Percentiles rank a stretch among this genome's conserved stretches.
Conservation (phyloP, 2,797 vertebrate species). For the Onychomys leucogaster region DNA sequence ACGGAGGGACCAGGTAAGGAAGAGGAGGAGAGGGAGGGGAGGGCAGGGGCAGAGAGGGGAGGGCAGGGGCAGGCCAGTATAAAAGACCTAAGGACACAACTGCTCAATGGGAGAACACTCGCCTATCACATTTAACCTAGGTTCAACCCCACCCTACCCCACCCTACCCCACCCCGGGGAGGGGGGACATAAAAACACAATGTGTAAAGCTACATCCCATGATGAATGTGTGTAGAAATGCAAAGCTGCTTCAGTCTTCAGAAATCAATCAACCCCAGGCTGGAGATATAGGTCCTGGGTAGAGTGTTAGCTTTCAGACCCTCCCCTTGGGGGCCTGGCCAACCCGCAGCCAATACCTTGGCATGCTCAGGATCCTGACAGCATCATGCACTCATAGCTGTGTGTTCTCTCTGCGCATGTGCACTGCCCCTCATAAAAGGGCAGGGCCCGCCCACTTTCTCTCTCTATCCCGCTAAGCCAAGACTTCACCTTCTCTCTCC, state of each 20-base stretch:
- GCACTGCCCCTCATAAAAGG: too few relatives aligned
- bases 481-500: too few relatives aligned
- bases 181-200: not conserved
- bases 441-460: too few relatives aligned
- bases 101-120: not conserved
- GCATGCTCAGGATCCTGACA: too few relatives aligned
- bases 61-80: not conserved
- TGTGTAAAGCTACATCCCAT: not conserved
- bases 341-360: too few relatives aligned
- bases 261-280: not conserved
- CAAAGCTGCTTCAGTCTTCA: not conserved
- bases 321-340: too few relatives aligned
- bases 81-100: not conserved
- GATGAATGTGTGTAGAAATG: not conserved
- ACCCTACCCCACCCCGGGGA: too few relatives aligned
- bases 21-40: not conserved
- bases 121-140: not conserved
- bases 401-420: too few relatives aligned
- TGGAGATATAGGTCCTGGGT: not conserved
- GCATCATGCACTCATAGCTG: too few relatives aligned
- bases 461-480: too few relatives aligned
- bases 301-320: too few relatives aligned
- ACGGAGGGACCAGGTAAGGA: not conserved
- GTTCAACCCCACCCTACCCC: not conserved
- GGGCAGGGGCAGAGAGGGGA: accelerated